Evolutionary conservation across 2,888 invertebrate genomes (phyloP).

Genomic region (Apamea anceps): DNA sequence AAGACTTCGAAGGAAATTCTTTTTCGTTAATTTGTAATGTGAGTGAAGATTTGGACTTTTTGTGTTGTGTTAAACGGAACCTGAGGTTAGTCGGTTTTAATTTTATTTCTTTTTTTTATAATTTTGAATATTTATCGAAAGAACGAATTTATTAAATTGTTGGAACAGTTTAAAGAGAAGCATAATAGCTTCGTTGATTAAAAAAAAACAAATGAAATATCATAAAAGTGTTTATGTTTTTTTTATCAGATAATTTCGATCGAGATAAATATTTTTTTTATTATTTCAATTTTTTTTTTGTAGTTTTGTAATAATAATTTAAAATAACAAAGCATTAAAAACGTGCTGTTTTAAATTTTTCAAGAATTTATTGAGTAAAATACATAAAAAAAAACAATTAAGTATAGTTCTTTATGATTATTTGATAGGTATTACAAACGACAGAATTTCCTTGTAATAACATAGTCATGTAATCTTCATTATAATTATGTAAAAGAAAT

Average conservation of each 20-base stretch:
- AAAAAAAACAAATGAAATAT: not conserved
- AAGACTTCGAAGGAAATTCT: slow-evolving; percentile 48
- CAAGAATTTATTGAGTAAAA: slow-evolving; percentile 21
- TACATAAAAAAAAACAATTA: slow-evolving; percentile 37
- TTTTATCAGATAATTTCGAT: not conserved
- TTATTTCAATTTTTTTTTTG: not conserved
- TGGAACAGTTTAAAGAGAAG: not conserved
- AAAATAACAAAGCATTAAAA: not conserved
- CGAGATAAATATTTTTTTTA: not conserved
- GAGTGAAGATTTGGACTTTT: slow-evolving; percentile 61
- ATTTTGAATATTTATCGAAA: not conserved
- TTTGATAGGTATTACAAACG: slow-evolving; percentile 22
- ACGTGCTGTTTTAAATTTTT: not conserved
- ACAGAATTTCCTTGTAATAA: slow-evolving; percentile 33
- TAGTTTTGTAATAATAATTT: not conserved
- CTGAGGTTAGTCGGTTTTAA: slow-evolving; percentile 56
- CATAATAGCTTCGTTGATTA: too few species aligned
- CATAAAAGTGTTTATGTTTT: not conserved
- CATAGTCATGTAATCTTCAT: slow-evolving; percentile 18
- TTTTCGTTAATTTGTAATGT: slow-evolving; percentile 46
- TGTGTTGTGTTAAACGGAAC: slow-evolving; percentile 60
- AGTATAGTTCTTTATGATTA: slow-evolving; percentile 40
- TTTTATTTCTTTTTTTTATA: slow-evolving; percentile 11
- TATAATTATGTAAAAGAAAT: slow-evolving; percentile 14
- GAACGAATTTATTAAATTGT: not conserved